phyloP scores from a whole-genome alignment of 2,888 invertebrate genomes.

The Lasioglossum figueresi region DNA sequence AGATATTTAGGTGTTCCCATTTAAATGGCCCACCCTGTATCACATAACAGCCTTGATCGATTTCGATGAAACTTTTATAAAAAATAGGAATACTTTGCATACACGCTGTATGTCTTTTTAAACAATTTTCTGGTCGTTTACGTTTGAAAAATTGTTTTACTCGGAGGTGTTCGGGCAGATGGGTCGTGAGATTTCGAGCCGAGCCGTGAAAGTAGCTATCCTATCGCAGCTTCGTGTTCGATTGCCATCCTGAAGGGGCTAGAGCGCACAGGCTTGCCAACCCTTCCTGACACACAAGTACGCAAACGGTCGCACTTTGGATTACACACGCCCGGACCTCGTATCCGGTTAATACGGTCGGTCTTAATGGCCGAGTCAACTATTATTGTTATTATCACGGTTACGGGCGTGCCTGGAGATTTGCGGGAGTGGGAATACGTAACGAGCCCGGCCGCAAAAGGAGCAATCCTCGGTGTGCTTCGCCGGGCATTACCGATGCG shows the following conservation, averaged over 20 bases:
- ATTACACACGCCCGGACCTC: conserved; percentile 47
- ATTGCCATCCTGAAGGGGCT: conserved; percentile 15
- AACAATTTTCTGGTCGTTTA: not conserved
- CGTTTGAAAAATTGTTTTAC: not conserved
- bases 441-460: conserved; percentile 38
- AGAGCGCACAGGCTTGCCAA: not conserved
- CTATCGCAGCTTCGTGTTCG: not conserved
- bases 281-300: conserved; percentile 43
- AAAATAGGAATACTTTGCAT: too few relatives aligned
- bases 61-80: too few relatives aligned
- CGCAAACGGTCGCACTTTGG: conserved; percentile 45
- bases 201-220: not conserved
- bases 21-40: too few relatives aligned
- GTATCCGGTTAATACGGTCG: conserved; percentile 53
- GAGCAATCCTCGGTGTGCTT: conserved; percentile 7
- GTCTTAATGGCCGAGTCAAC: conserved; percentile 57
- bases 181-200: not conserved
- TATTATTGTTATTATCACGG: conserved; percentile 64
- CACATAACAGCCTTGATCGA: too few relatives aligned
- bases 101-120: not conserved
- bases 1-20: too few relatives aligned
- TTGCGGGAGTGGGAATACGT: conserved; percentile 48
- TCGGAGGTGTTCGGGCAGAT: too few relatives aligned
- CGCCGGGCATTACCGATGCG: conserved; percentile 29
- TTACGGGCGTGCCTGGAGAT: conserved; percentile 54